phyloP scores from a whole-genome alignment of 2,113 vertebrate species.

The Canis aureus region DNA sequence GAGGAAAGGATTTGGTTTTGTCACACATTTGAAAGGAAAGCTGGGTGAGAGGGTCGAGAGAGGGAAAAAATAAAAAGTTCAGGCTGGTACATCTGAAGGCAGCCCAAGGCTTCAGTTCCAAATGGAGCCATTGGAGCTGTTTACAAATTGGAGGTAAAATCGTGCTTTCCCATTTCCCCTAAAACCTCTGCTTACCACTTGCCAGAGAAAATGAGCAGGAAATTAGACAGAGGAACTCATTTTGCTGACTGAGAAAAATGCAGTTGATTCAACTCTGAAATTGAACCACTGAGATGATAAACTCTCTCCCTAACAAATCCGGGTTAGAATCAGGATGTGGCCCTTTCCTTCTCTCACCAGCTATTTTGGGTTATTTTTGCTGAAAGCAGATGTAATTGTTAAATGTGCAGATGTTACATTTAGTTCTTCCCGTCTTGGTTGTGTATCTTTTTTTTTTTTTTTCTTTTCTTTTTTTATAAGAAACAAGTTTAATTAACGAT shows the following conservation, averaged over 20 bases:
- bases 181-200: background rate
- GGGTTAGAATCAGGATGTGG: constrained; percentile 35
- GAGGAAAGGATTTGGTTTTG: background rate
- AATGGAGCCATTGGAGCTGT: background rate
- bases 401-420: constrained; percentile 58
- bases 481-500: constrained; percentile 57
- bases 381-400: constrained; percentile 54
- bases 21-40: constrained; percentile 14
- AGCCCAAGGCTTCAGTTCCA: background rate
- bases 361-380: constrained; percentile 65
- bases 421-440: background rate
- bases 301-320: background rate
- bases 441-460: constrained; percentile 11
- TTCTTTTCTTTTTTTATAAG: background rate
- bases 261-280: background rate
- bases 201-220: background rate
- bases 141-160: background rate
- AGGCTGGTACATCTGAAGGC: background rate
- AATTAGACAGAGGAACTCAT: background rate
- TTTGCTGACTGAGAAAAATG: constrained; percentile 47
- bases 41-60: background rate
- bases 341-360: constrained; percentile 42
- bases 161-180: background rate
- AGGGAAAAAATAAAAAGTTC: background rate
- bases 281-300: background rate